Percentiles rank a stretch among this genome's conserved stretches.
Conservation (phyloP, 1,140 invertebrate genomes). For the Diorhabda elongata region DNA sequence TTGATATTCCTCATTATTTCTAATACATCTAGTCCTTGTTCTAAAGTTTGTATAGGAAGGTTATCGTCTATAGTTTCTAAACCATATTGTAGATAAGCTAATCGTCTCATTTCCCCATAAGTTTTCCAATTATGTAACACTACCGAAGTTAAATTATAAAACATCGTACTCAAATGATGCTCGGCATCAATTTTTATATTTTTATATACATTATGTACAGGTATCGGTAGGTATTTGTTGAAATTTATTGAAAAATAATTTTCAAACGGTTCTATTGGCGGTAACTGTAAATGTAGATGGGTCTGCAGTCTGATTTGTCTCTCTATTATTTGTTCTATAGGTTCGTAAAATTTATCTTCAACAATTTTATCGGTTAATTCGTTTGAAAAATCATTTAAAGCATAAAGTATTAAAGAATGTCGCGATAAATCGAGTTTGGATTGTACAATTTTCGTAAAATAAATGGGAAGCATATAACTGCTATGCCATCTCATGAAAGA, state of each 20-base stretch:
- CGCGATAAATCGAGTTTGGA: slow-evolving; percentile 59
- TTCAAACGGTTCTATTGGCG: slow-evolving; percentile 52
- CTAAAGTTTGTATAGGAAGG: slow-evolving; percentile 92
- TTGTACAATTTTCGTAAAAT: slow-evolving; percentile 67
- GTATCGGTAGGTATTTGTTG: slow-evolving; percentile 33
- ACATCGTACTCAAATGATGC: slow-evolving; percentile 89
- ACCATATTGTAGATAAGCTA: slow-evolving; percentile 83
- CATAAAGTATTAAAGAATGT: slow-evolving; percentile 62
- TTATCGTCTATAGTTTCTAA: slow-evolving; percentile 83
- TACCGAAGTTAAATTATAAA: slow-evolving; percentile 97
- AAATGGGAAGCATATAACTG: slow-evolving; percentile 66
- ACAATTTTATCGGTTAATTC: slow-evolving; percentile 44
- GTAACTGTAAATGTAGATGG: slow-evolving; percentile 83
- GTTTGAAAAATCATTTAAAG: slow-evolving; percentile 57
- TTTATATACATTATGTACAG: slow-evolving; percentile 36
- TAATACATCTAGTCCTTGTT: slow-evolving; percentile 96
- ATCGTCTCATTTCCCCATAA: slow-evolving; percentile 91
- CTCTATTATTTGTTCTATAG: slow-evolving; percentile 82
- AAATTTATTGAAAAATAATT: slow-evolving; percentile 37
- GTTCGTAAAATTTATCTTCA: slow-evolving; percentile 59
- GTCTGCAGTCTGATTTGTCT: slow-evolving; percentile 85
- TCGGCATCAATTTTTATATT: slow-evolving; percentile 65
- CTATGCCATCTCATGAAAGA: slow-evolving; percentile 81
- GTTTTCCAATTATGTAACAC: slow-evolving; percentile 97
- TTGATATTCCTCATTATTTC: slow-evolving; percentile 98